Base-by-base conservation (phyloP, 2,888 invertebrate species). In the Oligia latruncula region DNA sequence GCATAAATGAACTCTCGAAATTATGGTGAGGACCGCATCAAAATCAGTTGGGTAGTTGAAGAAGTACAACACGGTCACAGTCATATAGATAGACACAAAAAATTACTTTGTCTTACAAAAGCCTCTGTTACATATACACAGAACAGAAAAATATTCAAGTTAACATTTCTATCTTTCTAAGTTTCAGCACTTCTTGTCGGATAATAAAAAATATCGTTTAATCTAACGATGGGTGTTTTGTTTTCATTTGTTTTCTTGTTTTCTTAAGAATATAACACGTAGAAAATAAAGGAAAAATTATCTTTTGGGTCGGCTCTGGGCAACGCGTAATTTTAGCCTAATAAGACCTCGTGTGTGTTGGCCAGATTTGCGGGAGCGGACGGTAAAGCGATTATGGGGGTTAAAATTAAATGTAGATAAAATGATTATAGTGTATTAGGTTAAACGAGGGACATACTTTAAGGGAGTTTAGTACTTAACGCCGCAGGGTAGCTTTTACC, bases 281-380 rank as follows among this genome's bases (percentile, higher is more conserved):
- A 77, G 15, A 73, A 75, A 71, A 84, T 75, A 70, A 64, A 79
- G 70, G 66, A 66, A 64, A 49, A 55, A 79, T 71, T 81, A 81
- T 79, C n/a, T 71, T 80, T 74, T 62, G 73, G 49, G 72, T 40
- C 49, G 58, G 75, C 17, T 71, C 68, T 62, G 73, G 73, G 79
- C 77, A 68, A 55, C 55, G 52, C 35, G 80, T 78, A 78, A 87
- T 76, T 84, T 68, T 65, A 58, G 6, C 49, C 55, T 72, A 64
- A 52, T 46, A 60, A 77, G 65, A 20, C 20, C n/a, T 60, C 35
- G 15, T 62, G 43, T 64, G 17, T 71, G 46, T 70, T 77, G 29
- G 13, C 9, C 8, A 52, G 65, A 75, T 84, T 74, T 62, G 74
- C 72, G 70, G 29, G 60, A 68, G 67, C 78, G 74, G 46, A 35